Base-by-base conservation (phyloP, 2,113 vertebrate species). In the Camelus bactrianus region DNA sequence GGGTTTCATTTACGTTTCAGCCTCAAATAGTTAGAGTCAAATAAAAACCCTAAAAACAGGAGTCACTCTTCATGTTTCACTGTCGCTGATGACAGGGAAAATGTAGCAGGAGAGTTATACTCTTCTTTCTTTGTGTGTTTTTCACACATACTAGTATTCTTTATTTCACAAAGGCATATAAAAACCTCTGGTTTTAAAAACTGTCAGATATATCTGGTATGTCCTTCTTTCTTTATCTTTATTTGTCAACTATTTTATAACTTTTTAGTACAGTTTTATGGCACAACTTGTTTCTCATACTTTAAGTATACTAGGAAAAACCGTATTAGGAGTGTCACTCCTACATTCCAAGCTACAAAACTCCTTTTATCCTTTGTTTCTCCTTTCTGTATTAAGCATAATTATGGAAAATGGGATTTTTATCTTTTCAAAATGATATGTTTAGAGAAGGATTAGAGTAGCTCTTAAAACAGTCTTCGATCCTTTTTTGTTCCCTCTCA, bases 401-500 rank as follows among this genome's bases (percentile, higher is more conserved):
- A 95, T 96, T 90, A 92, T 91, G 35, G 64, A 95, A 97, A 96
- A 92, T 87, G 80, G 82, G 48, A 89, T 81, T 93, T 97, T 83
- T 97, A 67, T 97, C 32, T 92, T 80, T 67, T 82, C 38, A 89
- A 94, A 96, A 92, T 93, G n/a, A 52, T 90, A 84, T 96, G 76
- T 92, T 97, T 96, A 26, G 42, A 84, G 56, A 95, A 90, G 69
- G 97, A 95, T 91, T 92, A 62, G 9, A 92, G 42, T 38, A 60
- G 4, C 48, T 93, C 86, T 92, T 97, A 67, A 97, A 96, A 94
- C n/a, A 81, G 42, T 80, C 50, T 81, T 90, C 58, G 38, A 97
- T 97, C n/a, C 69, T 98, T 96, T 98, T 98, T 80, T 86, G 67
- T 89, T 91, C 30, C 75, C 77, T 97, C 83, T 97, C 96, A 96